Conservation (phyloP, 2,888 invertebrate genomes). For the Hyppa rectilinea region DNA sequence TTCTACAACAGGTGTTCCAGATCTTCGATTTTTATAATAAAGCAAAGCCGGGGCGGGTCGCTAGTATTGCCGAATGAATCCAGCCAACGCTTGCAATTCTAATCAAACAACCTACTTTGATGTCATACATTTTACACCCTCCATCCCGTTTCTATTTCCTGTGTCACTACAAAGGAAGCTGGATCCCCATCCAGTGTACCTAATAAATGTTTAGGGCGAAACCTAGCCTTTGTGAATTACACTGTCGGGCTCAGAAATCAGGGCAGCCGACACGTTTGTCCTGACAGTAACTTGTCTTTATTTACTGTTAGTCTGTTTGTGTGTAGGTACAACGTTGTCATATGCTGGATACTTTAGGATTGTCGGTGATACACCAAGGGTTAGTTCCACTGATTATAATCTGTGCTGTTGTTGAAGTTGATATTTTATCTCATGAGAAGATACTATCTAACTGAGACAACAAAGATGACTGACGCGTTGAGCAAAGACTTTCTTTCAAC, state of each 20-base stretch:
- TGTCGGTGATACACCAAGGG: background rate
- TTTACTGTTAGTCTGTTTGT: constrained; percentile 30
- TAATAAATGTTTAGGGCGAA: constrained; percentile 12
- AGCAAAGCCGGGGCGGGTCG: no score
- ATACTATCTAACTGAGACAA: background rate
- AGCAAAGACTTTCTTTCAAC: no score
- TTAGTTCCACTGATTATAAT: constrained; percentile 3
- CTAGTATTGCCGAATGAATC: no score
- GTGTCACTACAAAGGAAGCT: constrained; percentile 28
- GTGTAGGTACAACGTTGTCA: background rate
- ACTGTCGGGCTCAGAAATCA: constrained; percentile 18
- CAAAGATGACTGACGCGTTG: background rate
- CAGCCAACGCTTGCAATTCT: constrained; percentile 2
- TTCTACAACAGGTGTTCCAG: no score
- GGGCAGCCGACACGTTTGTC: background rate
- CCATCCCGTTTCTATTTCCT: background rate
- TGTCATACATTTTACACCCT: constrained; percentile 8
- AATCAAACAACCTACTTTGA: constrained; percentile 3
- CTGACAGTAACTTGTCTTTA: background rate
- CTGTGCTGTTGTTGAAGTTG: background rate
- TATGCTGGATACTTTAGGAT: background rate
- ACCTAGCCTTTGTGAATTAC: constrained; percentile 42
- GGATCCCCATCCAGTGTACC: background rate
- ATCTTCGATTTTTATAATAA: no score
- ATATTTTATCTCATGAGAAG: background rate